Base-by-base conservation (phyloP, 2,113 vertebrate genomes). In the Otolemur garnettii region DNA sequence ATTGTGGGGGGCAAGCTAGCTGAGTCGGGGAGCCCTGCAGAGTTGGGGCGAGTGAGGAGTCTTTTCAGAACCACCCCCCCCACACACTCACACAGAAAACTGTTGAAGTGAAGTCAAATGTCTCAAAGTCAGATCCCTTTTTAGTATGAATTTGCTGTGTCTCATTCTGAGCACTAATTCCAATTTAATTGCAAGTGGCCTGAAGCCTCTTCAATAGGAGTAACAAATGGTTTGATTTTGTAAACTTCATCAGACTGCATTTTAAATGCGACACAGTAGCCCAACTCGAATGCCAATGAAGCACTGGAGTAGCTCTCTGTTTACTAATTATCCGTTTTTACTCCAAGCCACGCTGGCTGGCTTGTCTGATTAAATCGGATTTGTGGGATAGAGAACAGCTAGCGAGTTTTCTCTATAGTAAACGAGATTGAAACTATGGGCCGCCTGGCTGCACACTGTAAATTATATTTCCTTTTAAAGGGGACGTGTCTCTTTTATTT, bases 201-300 rank as follows among this genome's bases (percentile, higher is more conserved):
- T 99, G 99, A 99, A 99, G 99, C 99, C 99, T 99, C 99, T 99
- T 99, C 99, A 99, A 99, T 99, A 99, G 99, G 99, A 99, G 99
- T 99, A 99, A 99, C 99, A 99, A 99, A 99, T 99, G 99, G 99
- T 99, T 99, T 99, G 99, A 99, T 99, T 99, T 99, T 99, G 99
- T 99, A 99, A 99, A 99, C 99, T 99, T 99, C 99, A 99, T 99
- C 99, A 99, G 99, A 99, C 99, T 99, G 99, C 99, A 99, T 99
- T 99, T 99, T 99, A 99, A 99, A 99, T 99, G 99, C 99, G 99
- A 99, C 99, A 99, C 99, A 99, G 99, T 99, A 99, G 99, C 99
- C 99, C 99, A 99, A 99, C 99, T 99, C 99, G 99, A 99, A 99
- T 99, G 99, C 99, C 99, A 99, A 99, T 99, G 99, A 99, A 99